Evolutionary conservation across 2,888 invertebrate genomes (phyloP), one percentile per base, ranked within the genome.

Genomic region (Heliconius cydno): DNA sequence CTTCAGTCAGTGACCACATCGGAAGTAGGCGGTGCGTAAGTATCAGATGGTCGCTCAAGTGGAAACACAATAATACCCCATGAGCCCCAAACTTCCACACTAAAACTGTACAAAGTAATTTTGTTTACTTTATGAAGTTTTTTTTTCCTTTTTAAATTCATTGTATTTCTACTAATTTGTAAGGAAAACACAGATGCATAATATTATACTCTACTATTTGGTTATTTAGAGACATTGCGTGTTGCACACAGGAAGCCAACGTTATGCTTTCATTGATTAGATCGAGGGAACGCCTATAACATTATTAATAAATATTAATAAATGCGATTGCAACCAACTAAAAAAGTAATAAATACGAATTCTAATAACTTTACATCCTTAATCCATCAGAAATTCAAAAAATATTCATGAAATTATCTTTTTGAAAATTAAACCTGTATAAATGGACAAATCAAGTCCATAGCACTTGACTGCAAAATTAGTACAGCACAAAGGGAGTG

Each of bases 1-100:
- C 78, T 80, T 80, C 78, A 73, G 82, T 80, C 60, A 77, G 87
- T 85, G 87, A 89, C 90, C 90, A 91, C 85, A 86, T 86, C 88
- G 87, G 87, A 87, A 91, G 89, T 90, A 91, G 92, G 89, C 90
- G 89, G 86, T 82, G 92, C 92, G 90, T 90, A 92, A 91, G 92
- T 90, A 93, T 92, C 92, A 89, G 90, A 89, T 90, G 87, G 85
- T 83, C 89, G 88, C 87, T 92, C 90, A 88, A 88, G 89, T 92
- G 93, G 91, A 92, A 94, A 91, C 88, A 86, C 88, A 91, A 86
- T 85, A 86, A 86, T 86, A 85, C 79, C 72, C 65, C 76, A 67
- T 78, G 80, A 79, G 81, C 80, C 79, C 81, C 52, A 79, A 79
- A 77, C 65, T 81, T 82, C 79, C 71, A 66, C 41, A 68, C 65